Percentiles rank a stretch among this genome's conserved stretches.
Conservation (phyloP, 2,113 vertebrate genomes). For the Nestor notabilis region DNA sequence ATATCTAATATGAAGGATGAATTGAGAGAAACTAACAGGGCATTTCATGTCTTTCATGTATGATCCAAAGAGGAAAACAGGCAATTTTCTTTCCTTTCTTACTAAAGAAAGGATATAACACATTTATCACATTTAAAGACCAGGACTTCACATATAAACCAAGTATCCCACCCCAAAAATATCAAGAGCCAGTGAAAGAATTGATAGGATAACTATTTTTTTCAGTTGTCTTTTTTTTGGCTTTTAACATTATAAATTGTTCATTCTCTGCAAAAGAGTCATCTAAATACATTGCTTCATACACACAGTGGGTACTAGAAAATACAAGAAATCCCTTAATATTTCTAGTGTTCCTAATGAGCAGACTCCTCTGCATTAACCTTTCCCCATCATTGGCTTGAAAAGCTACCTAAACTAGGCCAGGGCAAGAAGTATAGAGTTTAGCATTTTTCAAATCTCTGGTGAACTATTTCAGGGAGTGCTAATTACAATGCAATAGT, state of each 20-base stretch:
- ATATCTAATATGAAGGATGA: background rate
- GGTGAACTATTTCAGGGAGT: constrained; percentile 23
- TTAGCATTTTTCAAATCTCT: constrained; percentile 29
- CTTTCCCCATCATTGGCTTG: background rate
- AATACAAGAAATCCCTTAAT: background rate
- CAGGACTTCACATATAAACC: background rate
- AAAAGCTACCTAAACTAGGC: constrained; percentile 27
- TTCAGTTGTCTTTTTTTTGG: background rate
- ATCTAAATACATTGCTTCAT: background rate
- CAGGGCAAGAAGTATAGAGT: background rate
- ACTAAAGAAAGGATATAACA: background rate
- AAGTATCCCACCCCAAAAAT: background rate
- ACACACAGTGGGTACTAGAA: background rate
- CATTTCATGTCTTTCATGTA: background rate
- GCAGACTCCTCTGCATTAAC: constrained; percentile 3
- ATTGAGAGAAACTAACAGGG: background rate
- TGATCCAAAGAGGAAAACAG: background rate
- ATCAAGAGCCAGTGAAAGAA: background rate
- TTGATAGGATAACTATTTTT: background rate
- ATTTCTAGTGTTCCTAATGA: background rate
- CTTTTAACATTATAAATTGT: background rate
- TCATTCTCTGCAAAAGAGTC: background rate
- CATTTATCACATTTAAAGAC: background rate
- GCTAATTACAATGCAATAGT: constrained; percentile 38
- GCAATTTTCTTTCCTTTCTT: background rate